Evolutionary conservation across 2,797 vertebrate species (phyloP), one percentile per base, ranked within the genome.

Genomic region (Caiman crocodilus): DNA sequence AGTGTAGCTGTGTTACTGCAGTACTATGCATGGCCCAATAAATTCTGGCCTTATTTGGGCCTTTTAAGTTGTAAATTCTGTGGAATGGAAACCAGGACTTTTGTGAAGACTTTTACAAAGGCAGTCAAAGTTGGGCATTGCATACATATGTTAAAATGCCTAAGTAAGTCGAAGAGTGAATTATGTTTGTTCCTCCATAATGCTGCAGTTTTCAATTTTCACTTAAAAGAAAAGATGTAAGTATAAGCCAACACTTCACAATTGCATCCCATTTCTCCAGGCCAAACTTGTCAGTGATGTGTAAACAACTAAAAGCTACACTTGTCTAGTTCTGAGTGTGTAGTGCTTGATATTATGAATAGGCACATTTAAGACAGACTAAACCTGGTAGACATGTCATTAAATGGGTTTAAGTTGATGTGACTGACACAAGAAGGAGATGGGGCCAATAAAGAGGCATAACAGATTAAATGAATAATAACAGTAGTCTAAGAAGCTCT

Each of bases 1-100:
- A 50, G 42, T 50, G 42, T 50, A 50, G 42, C 42, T 50, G 42
- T 50, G 42, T 50, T 50, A 50, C 42, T 50, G 42, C 42, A 50
- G 42, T 50, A 50, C 42, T 50, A 50, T 50, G 42, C 42, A 50
- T 50, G 42, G 42, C 42, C 42, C 42, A 50, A 50, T 50, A 50
- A 50, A 50, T 50, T 50, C 42, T 50, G 42, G 42, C 9, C 42
- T 50, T 50, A 50, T 50, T 50, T 50, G 76, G 15, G 67, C 16
- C 26, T 42, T 20, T 60, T 42, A 23, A 13, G 67, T 42, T 71
- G 20, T 63, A 65, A 83, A 18, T 11, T 35, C 50, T 75, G 90
- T 25, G 57, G 60, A 16, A 71, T 2, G 20, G 28, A 1, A 0
- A n/a, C 21, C 10, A 15, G 74, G 50, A 65, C 32, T 2, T 1